Conservation (phyloP, 2,797 vertebrate species). For the Gymnoscopelus braueri region DNA sequence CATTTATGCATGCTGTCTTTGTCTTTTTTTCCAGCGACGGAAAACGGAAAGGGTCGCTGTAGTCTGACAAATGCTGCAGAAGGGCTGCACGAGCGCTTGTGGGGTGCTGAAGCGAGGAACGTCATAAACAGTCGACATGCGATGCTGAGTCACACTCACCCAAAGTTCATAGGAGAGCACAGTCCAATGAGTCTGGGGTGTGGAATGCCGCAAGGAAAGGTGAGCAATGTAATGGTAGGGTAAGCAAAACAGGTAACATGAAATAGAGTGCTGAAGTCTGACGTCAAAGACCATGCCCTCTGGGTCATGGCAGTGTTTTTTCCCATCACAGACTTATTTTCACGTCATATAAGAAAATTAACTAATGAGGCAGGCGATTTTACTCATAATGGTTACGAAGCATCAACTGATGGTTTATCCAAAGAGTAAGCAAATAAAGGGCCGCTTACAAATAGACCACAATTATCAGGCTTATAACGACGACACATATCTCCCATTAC, state of each 20-base stretch:
- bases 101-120: slow-evolving; percentile 35
- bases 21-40: neutral
- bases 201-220: slow-evolving; percentile 60
- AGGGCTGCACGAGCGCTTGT: slow-evolving; percentile 14
- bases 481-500: too few relatives aligned
- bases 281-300: neutral
- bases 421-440: too few relatives aligned
- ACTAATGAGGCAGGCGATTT: too few relatives aligned
- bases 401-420: too few relatives aligned
- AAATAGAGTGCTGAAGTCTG: slow-evolving; percentile 19
- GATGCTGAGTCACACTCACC: slow-evolving; percentile 81
- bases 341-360: too few relatives aligned
- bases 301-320: too few relatives aligned
- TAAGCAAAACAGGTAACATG: slow-evolving; percentile 59
- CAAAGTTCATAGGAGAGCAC: slow-evolving; percentile 82
- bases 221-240: slow-evolving; percentile 61
- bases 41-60: slow-evolving; percentile 9
- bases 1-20: slow-evolving; percentile 16
- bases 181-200: slow-evolving; percentile 81
- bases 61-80: slow-evolving; percentile 34
- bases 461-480: too few relatives aligned
- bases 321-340: too few relatives aligned
- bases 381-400: too few relatives aligned
- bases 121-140: slow-evolving; percentile 59
- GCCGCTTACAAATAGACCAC: too few relatives aligned